Evolutionary conservation across 2,113 vertebrate genomes (phyloP), one percentile per base, ranked within the genome.

Genomic region (Gallinago undulata): DNA sequence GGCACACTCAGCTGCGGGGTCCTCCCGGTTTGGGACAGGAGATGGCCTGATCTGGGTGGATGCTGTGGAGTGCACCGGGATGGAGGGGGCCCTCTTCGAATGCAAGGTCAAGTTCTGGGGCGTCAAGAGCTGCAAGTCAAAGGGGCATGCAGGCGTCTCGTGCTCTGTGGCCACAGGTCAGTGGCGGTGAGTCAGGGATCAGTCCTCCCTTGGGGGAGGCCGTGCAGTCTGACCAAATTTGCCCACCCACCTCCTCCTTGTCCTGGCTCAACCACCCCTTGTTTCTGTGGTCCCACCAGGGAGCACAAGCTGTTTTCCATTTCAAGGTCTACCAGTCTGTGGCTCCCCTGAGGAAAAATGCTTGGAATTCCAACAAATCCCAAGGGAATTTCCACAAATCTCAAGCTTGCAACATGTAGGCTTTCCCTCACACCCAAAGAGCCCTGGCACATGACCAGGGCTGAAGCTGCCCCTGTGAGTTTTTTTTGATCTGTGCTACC

Each of bases 61-160:
- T 2, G 50, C 63, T 0, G 69, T 70, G 63, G 80, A 89, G 22
- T 94, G 93, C 63, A 30, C 5, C 0, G 93, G 93, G 25, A 60
- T 1, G 0, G 93, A 94, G 17, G 11, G 2, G 3, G 74, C 93
- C 23, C 74, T 94, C 56, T 60, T 87, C 0, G 67, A 84, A 15
- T 95, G 94, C 94, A 76, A 83, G 9, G 62, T 60, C 68, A 76
- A 87, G 74, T 10, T 93, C 10, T 95, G 90, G 94, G 91, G 83
- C 0, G 3, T 13, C 1, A 2, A 48, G 33, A 72, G 41, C 31
- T 95, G 94, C 84, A 70, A 59, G 24, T 53, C 78, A 0, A 60
- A 6, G 8, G 56, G 8, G 3, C 79, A 70, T 0, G 94, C 87
- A 1, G 19, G 68, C 1, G 68, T 90, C 41, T 4, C 4, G 1